Evolutionary conservation across 1,140 invertebrate genomes (phyloP).

Genomic region (Sitophilus oryzae): DNA sequence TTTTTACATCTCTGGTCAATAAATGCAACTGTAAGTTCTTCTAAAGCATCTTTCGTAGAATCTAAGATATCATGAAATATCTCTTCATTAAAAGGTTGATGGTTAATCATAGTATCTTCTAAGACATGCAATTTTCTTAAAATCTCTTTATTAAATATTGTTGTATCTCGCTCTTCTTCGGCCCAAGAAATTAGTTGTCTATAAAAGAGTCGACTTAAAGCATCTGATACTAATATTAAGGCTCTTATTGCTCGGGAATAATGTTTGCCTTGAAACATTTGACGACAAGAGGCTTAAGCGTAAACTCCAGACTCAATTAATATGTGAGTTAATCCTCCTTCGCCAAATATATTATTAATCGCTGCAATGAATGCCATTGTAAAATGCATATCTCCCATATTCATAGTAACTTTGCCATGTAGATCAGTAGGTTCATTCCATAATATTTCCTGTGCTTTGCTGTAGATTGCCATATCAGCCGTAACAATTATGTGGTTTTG

Average conservation of each 20-base stretch:
- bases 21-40: no score
- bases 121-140: not conserved
- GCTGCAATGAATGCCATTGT: slow-evolving; percentile 12
- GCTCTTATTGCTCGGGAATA: slow-evolving; percentile 5
- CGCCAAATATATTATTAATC: slow-evolving; percentile 8
- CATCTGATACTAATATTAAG: slow-evolving; percentile 7
- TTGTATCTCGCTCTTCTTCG: not conserved
- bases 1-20: no score
- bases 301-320: slow-evolving; percentile 8
- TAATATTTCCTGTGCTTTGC: slow-evolving; percentile 7
- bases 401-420: slow-evolving; percentile 8
- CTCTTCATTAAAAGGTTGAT: not conserved
- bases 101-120: not conserved
- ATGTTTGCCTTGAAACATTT: slow-evolving; percentile 11
- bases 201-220: slow-evolving; percentile 5
- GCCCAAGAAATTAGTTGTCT: slow-evolving; percentile 5
- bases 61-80: slow-evolving; percentile 1
- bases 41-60: no score
- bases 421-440: slow-evolving; percentile 11
- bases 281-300: slow-evolving; percentile 7
- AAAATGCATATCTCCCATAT: slow-evolving; percentile 11
- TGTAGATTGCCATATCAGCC: slow-evolving; percentile 11
- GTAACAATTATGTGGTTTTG: slow-evolving; percentile 14
- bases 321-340: slow-evolving; percentile 6
- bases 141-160: no score